A percentile compares a stretch with the other conserved stretches of the same genome.
phyloP scores from a whole-genome alignment of 2,797 vertebrate species.

The Galagoides demidoff region DNA sequence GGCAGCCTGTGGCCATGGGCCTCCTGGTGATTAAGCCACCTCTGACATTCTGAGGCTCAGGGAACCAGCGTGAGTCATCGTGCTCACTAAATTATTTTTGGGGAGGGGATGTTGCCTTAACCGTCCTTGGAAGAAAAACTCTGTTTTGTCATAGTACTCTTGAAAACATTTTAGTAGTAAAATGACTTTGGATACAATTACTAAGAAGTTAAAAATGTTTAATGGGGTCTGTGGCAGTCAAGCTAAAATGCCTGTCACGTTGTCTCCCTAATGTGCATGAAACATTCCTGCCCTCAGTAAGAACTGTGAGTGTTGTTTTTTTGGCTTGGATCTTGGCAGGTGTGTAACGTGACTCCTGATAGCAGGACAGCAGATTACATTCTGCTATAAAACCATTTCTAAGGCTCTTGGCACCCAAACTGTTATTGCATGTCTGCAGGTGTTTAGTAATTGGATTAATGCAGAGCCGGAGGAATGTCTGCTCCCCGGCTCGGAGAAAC shows the following conservation, averaged over 20 bases:
- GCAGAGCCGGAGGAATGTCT: slow-evolving; percentile 91
- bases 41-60: neutral
- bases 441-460: slow-evolving; percentile 97
- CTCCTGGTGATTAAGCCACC: neutral
- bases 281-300: slow-evolving; percentile 89
- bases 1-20: neutral
- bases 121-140: slow-evolving; percentile 59
- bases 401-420: slow-evolving; percentile 89
- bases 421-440: slow-evolving; percentile 96
- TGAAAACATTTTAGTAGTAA: slow-evolving; percentile 85
- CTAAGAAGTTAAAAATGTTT: slow-evolving; percentile 82
- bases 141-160: slow-evolving; percentile 77
- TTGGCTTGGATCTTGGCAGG: slow-evolving; percentile 90
- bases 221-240: slow-evolving; percentile 85
- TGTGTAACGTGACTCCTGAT: slow-evolving; percentile 92
- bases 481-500: slow-evolving; percentile 85
- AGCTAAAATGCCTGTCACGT: slow-evolving; percentile 83
- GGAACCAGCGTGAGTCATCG: rapidly evolving
- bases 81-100: neutral
- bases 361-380: slow-evolving; percentile 90
- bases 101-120: neutral
- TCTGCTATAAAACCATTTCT: slow-evolving; percentile 88
- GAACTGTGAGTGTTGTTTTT: slow-evolving; percentile 89
- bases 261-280: slow-evolving; percentile 87
- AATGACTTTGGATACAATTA: slow-evolving; percentile 84